Conservation (phyloP, 2,113 vertebrate genomes). For the Eonycteris spelaea region DNA sequence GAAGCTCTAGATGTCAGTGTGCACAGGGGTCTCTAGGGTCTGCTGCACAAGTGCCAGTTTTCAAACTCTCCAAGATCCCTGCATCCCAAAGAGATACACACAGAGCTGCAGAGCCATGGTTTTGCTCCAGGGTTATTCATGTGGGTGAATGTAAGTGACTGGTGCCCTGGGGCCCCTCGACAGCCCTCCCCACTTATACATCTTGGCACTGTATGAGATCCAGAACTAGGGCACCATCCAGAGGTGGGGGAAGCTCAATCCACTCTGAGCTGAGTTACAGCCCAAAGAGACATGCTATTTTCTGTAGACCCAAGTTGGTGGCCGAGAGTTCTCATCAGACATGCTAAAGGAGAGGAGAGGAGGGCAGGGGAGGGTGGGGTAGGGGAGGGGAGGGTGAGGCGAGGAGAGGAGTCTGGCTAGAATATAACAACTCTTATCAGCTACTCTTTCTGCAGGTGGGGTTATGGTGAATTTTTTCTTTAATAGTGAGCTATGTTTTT, state of each 20-base stretch:
- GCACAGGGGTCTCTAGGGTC: neutral
- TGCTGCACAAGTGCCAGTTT: neutral
- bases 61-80: too few relatives aligned
- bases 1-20: neutral
- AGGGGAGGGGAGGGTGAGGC: too few relatives aligned
- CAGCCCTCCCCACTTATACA: too few relatives aligned
- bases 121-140: neutral
- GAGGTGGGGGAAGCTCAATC: neutral
- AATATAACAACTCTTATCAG: too few relatives aligned
- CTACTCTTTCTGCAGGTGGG: neutral
- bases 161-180: neutral
- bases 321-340: neutral
- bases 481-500: neutral
- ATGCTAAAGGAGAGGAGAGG: neutral
- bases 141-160: neutral
- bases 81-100: neutral
- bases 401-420: too few relatives aligned
- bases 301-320: neutral
- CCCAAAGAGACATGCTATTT: neutral
- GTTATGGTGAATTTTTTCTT: neutral
- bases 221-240: neutral
- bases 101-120: fast-evolving
- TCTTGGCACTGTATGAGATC: neutral
- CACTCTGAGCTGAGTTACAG: too few relatives aligned
- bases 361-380: fast-evolving